Conservation (phyloP, 2,888 invertebrate genomes). For the Mythimna loreyi region DNA sequence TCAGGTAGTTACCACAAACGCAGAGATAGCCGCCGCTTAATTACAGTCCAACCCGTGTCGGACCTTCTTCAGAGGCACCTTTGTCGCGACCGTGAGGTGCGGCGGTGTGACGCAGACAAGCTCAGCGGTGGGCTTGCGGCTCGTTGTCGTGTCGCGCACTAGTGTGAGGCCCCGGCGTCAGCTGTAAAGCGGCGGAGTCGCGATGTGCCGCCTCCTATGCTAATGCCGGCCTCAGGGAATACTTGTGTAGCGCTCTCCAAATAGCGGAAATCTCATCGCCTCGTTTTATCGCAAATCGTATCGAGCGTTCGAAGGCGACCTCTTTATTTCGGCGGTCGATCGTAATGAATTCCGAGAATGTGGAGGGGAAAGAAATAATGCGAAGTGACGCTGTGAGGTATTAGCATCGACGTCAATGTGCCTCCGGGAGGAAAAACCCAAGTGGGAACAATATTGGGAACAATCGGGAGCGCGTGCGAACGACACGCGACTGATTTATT, state of each 20-base stretch:
- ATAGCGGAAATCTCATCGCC: conserved; percentile 41
- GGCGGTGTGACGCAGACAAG: neutral
- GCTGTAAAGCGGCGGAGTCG: conserved; percentile 16
- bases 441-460: too few species aligned
- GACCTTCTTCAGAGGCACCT: neutral
- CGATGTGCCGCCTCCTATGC: conserved; percentile 55
- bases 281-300: conserved; percentile 48
- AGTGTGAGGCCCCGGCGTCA: neutral
- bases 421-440: conserved; percentile 14
- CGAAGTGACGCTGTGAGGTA: conserved; percentile 32
- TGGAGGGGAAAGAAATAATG: conserved; percentile 35
- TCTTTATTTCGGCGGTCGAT: conserved; percentile 50
- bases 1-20: neutral
- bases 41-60: neutral
- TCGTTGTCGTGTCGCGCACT: neutral
- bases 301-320: conserved; percentile 47
- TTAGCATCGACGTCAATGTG: conserved; percentile 30
- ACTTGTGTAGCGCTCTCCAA: conserved; percentile 35
- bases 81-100: neutral
- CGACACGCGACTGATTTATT: conserved; percentile 57
- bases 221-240: conserved; percentile 48
- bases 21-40: neutral
- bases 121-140: neutral
- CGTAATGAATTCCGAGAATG: conserved; percentile 32
- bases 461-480: conserved; percentile 17